Percentiles rank a stretch among this genome's conserved stretches.
These are phyloP conservation scores for Halcyon badia DNA, from an alignment of 2,797 vertebrate species.

Conservation along the genomic window DNA sequence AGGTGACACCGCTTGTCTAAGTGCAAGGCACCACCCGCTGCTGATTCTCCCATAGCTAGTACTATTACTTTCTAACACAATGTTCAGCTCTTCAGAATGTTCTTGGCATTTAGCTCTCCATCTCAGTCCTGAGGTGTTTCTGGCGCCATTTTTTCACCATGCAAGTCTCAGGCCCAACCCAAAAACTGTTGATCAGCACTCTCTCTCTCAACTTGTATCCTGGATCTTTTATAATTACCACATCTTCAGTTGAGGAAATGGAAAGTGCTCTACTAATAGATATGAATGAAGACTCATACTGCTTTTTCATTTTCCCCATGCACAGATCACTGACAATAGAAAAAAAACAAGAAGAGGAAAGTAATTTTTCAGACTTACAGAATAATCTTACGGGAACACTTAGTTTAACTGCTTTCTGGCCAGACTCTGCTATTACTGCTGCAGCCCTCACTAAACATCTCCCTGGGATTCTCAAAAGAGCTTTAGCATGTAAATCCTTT, in stretches of 20 bases:
- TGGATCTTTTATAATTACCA: neutral
- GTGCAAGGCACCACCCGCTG: neutral
- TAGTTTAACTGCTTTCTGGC: neutral
- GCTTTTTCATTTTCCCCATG: neutral
- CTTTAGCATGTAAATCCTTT: neutral
- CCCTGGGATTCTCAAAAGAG: neutral
- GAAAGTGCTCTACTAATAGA: neutral
- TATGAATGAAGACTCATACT: neutral
- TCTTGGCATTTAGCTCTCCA: neutral
- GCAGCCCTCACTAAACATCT: neutral
- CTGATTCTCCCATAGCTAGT: neutral
- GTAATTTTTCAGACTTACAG: constrained; percentile 7
- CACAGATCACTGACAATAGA: neutral
- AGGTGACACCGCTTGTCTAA: neutral
- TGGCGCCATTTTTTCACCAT: fast-evolving
- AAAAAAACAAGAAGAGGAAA: neutral
- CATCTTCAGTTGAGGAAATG: neutral
- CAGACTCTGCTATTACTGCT: neutral
- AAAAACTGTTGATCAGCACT: fast-evolving
- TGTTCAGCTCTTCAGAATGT: neutral
- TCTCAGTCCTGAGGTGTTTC: neutral
- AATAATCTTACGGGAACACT: neutral
- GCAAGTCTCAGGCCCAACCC: neutral
- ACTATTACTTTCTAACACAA: neutral
- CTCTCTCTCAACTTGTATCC: neutral